Conservation (phyloP, 2,113 vertebrate species). For the Recurvirostra avosetta region DNA sequence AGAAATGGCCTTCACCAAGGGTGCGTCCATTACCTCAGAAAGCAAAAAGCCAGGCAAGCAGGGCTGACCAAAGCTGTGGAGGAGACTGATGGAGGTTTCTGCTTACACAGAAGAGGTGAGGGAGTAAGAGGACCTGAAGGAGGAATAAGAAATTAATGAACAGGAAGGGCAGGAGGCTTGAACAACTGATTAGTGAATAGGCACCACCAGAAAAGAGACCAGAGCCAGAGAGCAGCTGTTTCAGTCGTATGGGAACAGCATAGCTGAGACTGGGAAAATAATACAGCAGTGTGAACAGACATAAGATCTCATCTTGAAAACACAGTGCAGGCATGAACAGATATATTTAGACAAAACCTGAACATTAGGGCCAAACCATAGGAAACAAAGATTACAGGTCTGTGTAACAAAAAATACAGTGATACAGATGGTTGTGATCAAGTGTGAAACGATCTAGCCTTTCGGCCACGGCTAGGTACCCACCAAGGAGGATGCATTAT, state of each 20-base stretch:
- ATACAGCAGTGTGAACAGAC: not conserved
- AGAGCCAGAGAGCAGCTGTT: not conserved
- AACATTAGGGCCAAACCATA: not conserved
- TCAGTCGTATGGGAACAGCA: not conserved
- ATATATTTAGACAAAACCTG: not conserved
- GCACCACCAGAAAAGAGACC: not conserved
- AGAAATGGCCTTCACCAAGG: not conserved
- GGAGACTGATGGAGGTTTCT: not conserved
- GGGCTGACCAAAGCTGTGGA: not conserved
- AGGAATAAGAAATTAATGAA: not conserved
- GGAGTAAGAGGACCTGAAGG: not conserved
- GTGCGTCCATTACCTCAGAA: not conserved
- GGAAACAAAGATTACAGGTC: not conserved
- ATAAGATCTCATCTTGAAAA: not conserved
- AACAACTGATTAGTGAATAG: not conserved
- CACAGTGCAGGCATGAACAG: not conserved
- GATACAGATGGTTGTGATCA: not conserved
- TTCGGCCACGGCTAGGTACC: not conserved
- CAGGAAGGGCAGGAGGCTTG: not conserved
- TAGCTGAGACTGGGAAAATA: not conserved
- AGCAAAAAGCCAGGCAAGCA: not conserved
- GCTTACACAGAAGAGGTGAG: not conserved
- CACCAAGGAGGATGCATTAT: not conserved
- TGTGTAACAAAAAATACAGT: not conserved
- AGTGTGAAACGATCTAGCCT: not conserved